Base-by-base conservation (phyloP, 2,888 invertebrate genomes). In the Patella caerulea region DNA sequence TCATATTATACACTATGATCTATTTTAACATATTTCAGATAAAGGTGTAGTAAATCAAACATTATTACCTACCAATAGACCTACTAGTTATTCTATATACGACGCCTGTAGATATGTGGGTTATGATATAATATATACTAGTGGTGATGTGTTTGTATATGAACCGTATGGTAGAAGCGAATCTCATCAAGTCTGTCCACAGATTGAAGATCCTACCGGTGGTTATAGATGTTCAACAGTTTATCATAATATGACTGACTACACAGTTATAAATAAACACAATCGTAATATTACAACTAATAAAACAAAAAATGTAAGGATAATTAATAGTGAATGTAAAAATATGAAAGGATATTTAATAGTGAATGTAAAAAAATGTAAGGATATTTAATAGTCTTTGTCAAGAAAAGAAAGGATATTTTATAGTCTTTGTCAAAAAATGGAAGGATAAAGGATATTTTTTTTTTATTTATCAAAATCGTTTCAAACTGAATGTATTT, bases 191-290 rank as follows among this genome's bases (percentile, higher is more conserved):
- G 76, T 76, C 24, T 53, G 75, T 73, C 5, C 15, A n/a, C 54
- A 12, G 12, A 14, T 53, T 45, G 15, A 17, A 34, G n/a, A 55
- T 24, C 24, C 15, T 53, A 45, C 87, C 0, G 72, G 73, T 77
- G 87, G 87, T 11, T 76, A 19, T 12, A 55, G 76, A 65, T 87
- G 87, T 81, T 83, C 83, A 34, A 15, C 74, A 1, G 79, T 75
- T 76, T 80, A 80, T 54, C 86, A 86, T 74, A 87, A 87, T 70
- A 71, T 78, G 77, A 86, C 87, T 45, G 86, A 86, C 73, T 86
- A 82, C 71, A 76, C 59, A 15, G 86, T 86, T 34, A 34, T 53
- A 7, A 17, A 29, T 56, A 75, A n/a, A 72, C 53, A 72, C 2
- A 71, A 71, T 29, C 75, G 71, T 19, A 79, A 72, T 73, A 74